Percentiles rank a stretch among this genome's conserved stretches.
phyloP scores from a whole-genome alignment of 2,888 invertebrate genomes.

The Philopedon plagiatum region DNA sequence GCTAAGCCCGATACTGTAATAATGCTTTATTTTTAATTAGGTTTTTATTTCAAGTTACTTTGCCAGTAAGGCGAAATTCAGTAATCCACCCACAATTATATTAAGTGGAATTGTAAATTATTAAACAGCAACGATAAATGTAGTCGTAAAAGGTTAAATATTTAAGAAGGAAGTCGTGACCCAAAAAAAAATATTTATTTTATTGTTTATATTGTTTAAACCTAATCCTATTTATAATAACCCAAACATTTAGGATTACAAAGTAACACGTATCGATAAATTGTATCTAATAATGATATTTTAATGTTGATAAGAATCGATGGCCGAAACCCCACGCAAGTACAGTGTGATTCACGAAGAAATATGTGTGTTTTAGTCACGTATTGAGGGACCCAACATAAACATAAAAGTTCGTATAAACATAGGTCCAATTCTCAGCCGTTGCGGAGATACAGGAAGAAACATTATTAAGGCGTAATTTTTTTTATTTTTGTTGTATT shows the following conservation, averaged over 20 bases:
- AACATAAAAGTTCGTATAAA: no score
- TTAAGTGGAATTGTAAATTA: conserved; percentile 3
- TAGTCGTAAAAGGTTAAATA: not conserved
- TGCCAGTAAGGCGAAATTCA: conserved; percentile 1
- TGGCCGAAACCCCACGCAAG: no score
- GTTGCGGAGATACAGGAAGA: no score
- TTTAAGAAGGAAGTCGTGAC: conserved; percentile 12
- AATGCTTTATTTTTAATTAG: not conserved
- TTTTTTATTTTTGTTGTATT: no score
- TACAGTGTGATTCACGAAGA: no score
- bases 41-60: not conserved
- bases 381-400: no score
- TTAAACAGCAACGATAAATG: conserved; percentile 1
- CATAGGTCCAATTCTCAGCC: no score
- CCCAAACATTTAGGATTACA: not conserved
- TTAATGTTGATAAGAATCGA: no score
- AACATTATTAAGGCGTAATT: no score
- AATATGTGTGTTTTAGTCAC: no score
- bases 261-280: no score
- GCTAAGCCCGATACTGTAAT: not conserved
- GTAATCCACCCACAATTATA: conserved; percentile 7
- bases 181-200: not conserved
- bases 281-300: no score
- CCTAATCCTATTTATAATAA: not conserved
- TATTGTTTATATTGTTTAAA: not conserved